Base-by-base conservation (phyloP, 2,888 invertebrate genomes). In the Stenichneumon culpator region DNA sequence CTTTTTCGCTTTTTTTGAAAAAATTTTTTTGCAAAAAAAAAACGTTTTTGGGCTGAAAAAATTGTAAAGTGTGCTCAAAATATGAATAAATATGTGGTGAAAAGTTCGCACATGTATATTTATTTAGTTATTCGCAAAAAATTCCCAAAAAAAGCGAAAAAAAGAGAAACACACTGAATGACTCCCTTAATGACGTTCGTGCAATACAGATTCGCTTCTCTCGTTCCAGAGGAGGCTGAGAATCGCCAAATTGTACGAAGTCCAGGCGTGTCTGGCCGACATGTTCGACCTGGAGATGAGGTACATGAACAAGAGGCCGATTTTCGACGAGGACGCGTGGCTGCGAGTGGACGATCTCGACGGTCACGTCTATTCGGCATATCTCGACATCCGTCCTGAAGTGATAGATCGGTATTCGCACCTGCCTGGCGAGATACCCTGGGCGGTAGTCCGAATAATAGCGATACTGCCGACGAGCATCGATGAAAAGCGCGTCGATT, bases 281-380 rank as follows among this genome's bases (percentile, higher is more conserved):
- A 75, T 79, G 5, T 63, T 88, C 7, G 79, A 87, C 54, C 65
- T 81, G 19, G 87, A 88, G 54, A 72, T 89, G 16, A 44, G 82
- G 52, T 87, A 84, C n/a, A 86, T 88, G 78, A 67, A 86, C 7
- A 69, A 72, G 14, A 32, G 39, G 28, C 22, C 60, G 9, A 7
- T 9, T 39, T 63, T 67, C 9, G 65, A 79, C 9, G 52, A 80
- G 39, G 88, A 89, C 25, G 19, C 60, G 36, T 89, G 89, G 88
- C 63, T 83, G 54, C 7, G 82, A 9, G 57, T 79, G 0, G 73
- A 67, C 1, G 80, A 86, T 73, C 73, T 83, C 11, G 79, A 88
- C 16, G 87, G 89, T 16, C 92, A 92, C 74, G 91, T 94, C 3
- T 94, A 93, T 83, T 93, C 94, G 0, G 94, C 94, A 0, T 94